A percentile compares a stretch with the other conserved stretches of the same genome.
phyloP scores from a whole-genome alignment of 2,797 vertebrate species.

The Synanceia verrucosa region DNA sequence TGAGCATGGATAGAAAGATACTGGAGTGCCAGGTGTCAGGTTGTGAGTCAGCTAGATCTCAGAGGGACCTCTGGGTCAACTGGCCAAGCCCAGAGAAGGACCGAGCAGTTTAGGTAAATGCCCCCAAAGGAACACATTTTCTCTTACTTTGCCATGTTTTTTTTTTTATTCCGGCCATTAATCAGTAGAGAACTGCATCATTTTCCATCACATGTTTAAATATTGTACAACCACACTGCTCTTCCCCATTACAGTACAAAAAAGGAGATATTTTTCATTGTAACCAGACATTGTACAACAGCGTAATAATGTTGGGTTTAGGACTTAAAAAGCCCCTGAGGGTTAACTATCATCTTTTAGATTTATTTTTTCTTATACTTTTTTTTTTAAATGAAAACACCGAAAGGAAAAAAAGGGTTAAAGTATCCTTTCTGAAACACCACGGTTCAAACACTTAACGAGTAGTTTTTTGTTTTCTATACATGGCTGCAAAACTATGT shows the following conservation, averaged over 20 bases:
- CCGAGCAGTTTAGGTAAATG: constrained; percentile 40
- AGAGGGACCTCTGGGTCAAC: constrained; percentile 33
- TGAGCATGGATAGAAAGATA: constrained; percentile 38
- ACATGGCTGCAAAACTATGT: constrained; percentile 80
- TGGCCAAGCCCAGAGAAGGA: constrained; percentile 38
- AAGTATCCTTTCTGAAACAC: constrained; percentile 81
- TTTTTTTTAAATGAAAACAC: constrained; percentile 71
- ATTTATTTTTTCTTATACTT: constrained; percentile 55
- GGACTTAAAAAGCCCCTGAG: constrained; percentile 62
- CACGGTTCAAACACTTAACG: constrained; percentile 84
- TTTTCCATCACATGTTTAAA: constrained; percentile 52
- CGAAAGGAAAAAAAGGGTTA: constrained; percentile 71
- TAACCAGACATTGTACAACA: constrained; percentile 80
- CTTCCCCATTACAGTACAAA: constrained; percentile 75
- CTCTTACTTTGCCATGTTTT: constrained; percentile 17
- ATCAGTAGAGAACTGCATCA: constrained; percentile 37
- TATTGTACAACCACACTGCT: constrained; percentile 61
- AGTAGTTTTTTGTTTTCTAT: constrained; percentile 81
- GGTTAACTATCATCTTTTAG: constrained; percentile 62
- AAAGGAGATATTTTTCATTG: constrained; percentile 66
- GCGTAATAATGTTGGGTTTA: constrained; percentile 72
- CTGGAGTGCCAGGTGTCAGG: constrained; percentile 38
- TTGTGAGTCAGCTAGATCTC: constrained; percentile 33
- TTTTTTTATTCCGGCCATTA: constrained; percentile 34
- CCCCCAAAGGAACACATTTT: constrained; percentile 22